These are phyloP conservation scores for Coronaproctus castanopsis DNA, from an alignment of 2,888 invertebrate species.

Conservation along the genomic window DNA sequence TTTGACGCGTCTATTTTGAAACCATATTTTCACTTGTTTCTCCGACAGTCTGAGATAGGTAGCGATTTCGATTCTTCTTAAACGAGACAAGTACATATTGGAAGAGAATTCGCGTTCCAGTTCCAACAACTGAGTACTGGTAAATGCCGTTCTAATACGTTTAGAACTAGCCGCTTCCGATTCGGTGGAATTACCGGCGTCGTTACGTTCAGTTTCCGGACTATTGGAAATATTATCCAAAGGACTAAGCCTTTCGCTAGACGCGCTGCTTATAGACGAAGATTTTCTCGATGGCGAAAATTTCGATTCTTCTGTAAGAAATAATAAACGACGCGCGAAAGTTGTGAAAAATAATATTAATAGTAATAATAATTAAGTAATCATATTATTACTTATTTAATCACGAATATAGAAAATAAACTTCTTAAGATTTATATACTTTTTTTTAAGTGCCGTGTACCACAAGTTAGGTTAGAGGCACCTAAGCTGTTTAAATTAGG, in stretches of 20 bases:
- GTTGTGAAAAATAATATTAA: too few relatives aligned
- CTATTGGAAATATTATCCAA: too few relatives aligned
- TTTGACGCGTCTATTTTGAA: conserved; percentile 82
- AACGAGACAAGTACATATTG: conserved; percentile 75
- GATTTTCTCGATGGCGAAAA: too few relatives aligned
- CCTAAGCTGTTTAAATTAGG: too few relatives aligned
- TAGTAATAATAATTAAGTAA: too few relatives aligned
- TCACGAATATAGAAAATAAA: too few relatives aligned
- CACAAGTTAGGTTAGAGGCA: too few relatives aligned
- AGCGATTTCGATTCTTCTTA: conserved; percentile 81
- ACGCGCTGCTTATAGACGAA: not conserved
- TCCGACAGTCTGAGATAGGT: conserved; percentile 69
- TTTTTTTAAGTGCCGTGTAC: too few relatives aligned
- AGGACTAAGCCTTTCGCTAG: not conserved
- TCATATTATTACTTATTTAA: too few relatives aligned
- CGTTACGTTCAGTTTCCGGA: not conserved
- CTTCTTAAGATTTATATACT: too few relatives aligned
- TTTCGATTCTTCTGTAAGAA: too few relatives aligned
- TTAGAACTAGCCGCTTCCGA: conserved; percentile 44
- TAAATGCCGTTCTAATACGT: conserved; percentile 81
- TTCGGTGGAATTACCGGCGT: conserved; percentile 6
- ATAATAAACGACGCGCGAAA: too few relatives aligned
- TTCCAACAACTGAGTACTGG: conserved; percentile 68
- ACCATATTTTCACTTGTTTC: conserved; percentile 91
- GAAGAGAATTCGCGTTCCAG: conserved; percentile 60